phyloP scores from a whole-genome alignment of 2,888 invertebrate genomes.

The Trachelus iudaicus region DNA sequence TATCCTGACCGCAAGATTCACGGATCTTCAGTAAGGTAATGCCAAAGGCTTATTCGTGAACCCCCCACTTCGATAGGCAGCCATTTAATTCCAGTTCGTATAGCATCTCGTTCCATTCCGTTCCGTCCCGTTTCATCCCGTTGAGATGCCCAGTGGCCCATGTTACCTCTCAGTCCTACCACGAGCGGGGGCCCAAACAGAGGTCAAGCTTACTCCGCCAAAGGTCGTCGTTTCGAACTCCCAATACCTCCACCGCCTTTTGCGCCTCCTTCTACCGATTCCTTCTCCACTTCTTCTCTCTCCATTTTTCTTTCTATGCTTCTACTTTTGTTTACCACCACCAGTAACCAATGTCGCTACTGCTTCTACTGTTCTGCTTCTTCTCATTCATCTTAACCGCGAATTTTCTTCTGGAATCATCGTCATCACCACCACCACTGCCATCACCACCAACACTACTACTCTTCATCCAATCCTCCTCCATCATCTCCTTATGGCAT shows the following conservation, averaged over 20 bases:
- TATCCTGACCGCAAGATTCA: conserved; percentile 50
- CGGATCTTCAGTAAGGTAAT: conserved; percentile 45
- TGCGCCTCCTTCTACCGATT: background rate
- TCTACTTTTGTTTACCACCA: too few relatives aligned
- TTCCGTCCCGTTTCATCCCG: conserved; percentile 21
- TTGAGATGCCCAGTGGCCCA: conserved; percentile 20
- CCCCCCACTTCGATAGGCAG: conserved; percentile 17
- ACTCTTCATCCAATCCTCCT: background rate
- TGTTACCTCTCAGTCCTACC: conserved; percentile 13
- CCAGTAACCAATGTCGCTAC: background rate
- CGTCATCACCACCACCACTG: background rate
- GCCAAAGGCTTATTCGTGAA: conserved; percentile 20
- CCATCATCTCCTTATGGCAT: background rate
- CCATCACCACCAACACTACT: background rate
- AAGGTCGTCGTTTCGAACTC: conserved; percentile 28
- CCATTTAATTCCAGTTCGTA: conserved; percentile 6
- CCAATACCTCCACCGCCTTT: conserved; percentile 7
- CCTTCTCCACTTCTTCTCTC: background rate
- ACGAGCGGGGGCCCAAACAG: conserved; percentile 19
- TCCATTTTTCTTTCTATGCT: background rate
- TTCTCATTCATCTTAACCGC: background rate
- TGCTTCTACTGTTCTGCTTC: background rate
- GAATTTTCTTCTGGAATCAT: background rate
- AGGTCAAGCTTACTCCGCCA: conserved; percentile 24
- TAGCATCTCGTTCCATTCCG: conserved; percentile 32